Evolutionary conservation across 2,888 invertebrate genomes (phyloP).

Genomic region (Eristalis arbustorum): DNA sequence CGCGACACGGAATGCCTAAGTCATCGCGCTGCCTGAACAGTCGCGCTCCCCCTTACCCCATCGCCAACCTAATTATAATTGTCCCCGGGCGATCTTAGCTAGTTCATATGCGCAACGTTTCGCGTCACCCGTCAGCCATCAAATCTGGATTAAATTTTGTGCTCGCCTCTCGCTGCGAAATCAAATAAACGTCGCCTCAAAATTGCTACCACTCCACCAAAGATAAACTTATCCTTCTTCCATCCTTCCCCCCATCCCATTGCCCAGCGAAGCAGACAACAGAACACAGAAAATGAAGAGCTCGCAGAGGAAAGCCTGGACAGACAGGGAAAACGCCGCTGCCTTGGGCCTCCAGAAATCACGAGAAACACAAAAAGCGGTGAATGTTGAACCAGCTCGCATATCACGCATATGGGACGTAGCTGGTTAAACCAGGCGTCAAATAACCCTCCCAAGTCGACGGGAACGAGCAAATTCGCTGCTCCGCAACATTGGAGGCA

Average conservation of each 20-base stretch:
- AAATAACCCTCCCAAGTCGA: constrained; percentile 29
- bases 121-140: not conserved
- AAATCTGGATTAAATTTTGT: not conserved
- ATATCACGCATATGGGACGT: constrained; percentile 44
- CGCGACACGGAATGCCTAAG: not conserved
- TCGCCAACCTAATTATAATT: not conserved
- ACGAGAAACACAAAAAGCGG: constrained; percentile 2
- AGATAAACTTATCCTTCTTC: constrained; percentile 39
- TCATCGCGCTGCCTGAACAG: too few species aligned
- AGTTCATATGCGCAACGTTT: not conserved
- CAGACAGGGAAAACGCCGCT: not conserved
- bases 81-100: not conserved
- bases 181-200: constrained; percentile 40
- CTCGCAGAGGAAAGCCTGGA: constrained; percentile 10
- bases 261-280: constrained; percentile 8
- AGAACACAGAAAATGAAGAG: not conserved
- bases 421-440: constrained; percentile 49
- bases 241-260: not conserved
- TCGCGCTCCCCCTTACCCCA: not conserved
- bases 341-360: constrained; percentile 1
- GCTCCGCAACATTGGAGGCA: constrained; percentile 24
- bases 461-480: constrained; percentile 1
- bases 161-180: not conserved
- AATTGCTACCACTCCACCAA: constrained; percentile 24
- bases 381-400: constrained; percentile 29